Evolutionary conservation across 1,140 invertebrate genomes (phyloP), one percentile per base, ranked within the genome.

Genomic region (Drosophila tristis): DNA sequence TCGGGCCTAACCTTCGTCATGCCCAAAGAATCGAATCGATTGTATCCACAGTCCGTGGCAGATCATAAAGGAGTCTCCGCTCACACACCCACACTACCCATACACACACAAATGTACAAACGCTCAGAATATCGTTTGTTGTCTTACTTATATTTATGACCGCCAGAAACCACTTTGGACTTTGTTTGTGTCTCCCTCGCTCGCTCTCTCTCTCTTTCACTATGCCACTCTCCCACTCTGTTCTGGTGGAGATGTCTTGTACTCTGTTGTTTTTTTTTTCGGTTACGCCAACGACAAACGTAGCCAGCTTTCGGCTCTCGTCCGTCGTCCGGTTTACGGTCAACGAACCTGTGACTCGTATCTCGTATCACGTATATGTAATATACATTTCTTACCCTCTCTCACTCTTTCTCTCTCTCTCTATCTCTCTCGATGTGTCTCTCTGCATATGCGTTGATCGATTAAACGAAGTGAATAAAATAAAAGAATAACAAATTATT

Each of bases 241-340:
- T 51, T 50, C 68, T 62, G 50, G 58, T 13, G 15, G 13, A 43
- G 55, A 25, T 71, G 23, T 50, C 47, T 59, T 31, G 47, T 56
- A 54, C 43, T 61, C 35, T 67, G 64, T 45, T 65, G 42, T 31
- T 70, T 47, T 60, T 70, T 43, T 64, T 78, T 75, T 77, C 60
- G 75, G 75, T 61, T 65, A 75, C 71, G 45, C 23, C 68, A 8
- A 67, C 62, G 55, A 75, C 71, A 75, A 76, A 75, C 71, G 62
- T 75, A 67, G 73, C 72, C 71, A 62, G 63, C 76, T 87, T 87
- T 72, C 55, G 85, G 68, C 61, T 86, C 61, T 59, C 76, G 73
- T 62, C 76, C 84, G 85, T 90, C 84, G 85, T 90, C 81, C 80
- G 86, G 86, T 80, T 89, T 89, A 90, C 84, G 84, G 84, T 89